A percentile compares a stretch with the other conserved stretches of the same genome.
phyloP scores from a whole-genome alignment of 2,888 invertebrate species.

The Drosophila setosimentum region DNA sequence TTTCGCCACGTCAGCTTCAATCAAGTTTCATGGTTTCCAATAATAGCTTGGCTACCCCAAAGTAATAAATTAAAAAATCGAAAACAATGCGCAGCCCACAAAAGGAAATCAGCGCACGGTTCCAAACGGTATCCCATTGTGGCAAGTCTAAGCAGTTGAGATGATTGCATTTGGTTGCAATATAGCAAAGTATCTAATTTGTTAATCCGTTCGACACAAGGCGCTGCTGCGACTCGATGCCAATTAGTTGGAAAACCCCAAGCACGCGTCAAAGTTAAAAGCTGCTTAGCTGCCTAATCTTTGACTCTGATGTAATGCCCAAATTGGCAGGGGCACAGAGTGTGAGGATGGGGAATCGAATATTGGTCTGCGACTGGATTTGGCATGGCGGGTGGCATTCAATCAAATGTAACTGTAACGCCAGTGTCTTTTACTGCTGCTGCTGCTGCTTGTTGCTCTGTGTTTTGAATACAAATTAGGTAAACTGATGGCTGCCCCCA shows the following conservation, averaged over 20 bases:
- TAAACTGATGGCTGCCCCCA: conserved; percentile 65
- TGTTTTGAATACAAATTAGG: conserved; percentile 77
- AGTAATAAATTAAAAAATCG: not conserved
- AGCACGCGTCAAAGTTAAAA: conserved; percentile 50
- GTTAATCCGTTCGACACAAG: conserved; percentile 39
- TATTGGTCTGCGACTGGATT: not conserved
- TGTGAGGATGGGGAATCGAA: not conserved
- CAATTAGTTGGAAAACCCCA: conserved; percentile 55
- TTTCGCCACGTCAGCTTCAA: not conserved
- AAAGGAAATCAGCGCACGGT: not conserved
- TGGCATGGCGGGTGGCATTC: conserved; percentile 58
- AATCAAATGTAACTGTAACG: conserved; percentile 72
- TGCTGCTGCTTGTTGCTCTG: conserved; percentile 34
- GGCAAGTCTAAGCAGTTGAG: not conserved
- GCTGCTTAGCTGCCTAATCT: conserved; percentile 49
- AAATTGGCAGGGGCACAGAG: not conserved
- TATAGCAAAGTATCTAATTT: conserved; percentile 20
- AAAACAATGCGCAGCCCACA: not conserved
- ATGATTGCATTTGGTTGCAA: conserved; percentile 14
- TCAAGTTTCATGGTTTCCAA: not conserved
- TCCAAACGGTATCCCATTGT: not conserved
- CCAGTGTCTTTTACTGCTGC: conserved; percentile 45
- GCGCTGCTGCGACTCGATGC: conserved; percentile 27
- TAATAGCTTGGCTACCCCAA: not conserved
- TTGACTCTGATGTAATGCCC: conserved; percentile 18